Conservation (phyloP, 2,797 vertebrate species). For the Microctenopoma lineatum region DNA sequence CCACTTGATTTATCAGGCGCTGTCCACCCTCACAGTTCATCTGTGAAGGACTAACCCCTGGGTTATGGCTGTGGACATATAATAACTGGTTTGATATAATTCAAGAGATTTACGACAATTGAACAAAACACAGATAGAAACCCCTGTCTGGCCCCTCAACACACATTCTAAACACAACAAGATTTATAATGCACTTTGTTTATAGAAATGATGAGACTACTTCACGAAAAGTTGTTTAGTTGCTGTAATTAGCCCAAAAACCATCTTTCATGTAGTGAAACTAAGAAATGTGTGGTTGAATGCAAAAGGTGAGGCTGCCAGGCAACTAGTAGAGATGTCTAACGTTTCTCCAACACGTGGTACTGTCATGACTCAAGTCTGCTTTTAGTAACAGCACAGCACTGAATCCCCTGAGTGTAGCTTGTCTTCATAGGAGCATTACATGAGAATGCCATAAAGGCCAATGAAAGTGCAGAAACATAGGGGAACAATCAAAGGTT, state of each 20-base stretch:
- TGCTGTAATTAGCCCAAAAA: background rate
- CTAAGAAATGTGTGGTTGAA: slow-evolving; percentile 7
- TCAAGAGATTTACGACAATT: slow-evolving; percentile 47
- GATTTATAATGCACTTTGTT: background rate
- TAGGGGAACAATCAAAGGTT: too few species aligned
- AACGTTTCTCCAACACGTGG: too few species aligned
- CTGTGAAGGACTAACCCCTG: slow-evolving; percentile 46
- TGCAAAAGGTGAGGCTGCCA: slow-evolving; percentile 16
- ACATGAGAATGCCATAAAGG: too few species aligned
- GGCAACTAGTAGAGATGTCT: background rate
- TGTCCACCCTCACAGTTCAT: slow-evolving; percentile 42
- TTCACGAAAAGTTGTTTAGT: background rate
- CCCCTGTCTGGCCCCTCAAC: background rate
- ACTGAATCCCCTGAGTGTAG: too few species aligned
- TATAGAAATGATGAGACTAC: background rate
- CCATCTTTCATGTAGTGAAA: background rate
- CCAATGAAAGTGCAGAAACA: too few species aligned
- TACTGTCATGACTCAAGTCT: too few species aligned
- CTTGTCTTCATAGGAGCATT: too few species aligned
- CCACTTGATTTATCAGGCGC: slow-evolving; percentile 44
- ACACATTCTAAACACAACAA: slow-evolving; percentile 5
- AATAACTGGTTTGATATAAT: slow-evolving; percentile 40
- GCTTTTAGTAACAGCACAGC: too few species aligned
- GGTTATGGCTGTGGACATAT: slow-evolving; percentile 33
- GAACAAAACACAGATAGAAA: slow-evolving; percentile 30